Evolutionary conservation across 1,140 invertebrate species (phyloP), one percentile per base, ranked within the genome.

Genomic region (Drosophila ohnishii): DNA sequence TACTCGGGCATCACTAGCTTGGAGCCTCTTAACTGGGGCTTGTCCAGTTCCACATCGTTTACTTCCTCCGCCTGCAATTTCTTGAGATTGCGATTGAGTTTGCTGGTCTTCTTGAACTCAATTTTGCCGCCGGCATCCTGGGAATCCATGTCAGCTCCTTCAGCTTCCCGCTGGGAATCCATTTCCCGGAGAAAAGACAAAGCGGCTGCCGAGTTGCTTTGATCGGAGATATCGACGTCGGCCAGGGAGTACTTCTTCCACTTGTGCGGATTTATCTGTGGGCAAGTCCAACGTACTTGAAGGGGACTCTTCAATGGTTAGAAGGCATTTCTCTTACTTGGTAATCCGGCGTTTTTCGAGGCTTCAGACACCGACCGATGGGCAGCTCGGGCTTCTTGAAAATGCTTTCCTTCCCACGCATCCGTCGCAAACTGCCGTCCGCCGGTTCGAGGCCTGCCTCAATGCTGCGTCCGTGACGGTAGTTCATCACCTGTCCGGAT

Each of bases 1-100:
- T 96, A 96, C 87, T 96, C 95, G 4, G 96, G 95, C 94, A 96
- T 95, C 3, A 96, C 92, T 37, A 96, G 62, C 91, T 95, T 96
- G 64, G 93, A 95, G 62, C 93, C 94, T 81, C 93, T 94, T 70
- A 95, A 95, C 56, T 93, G 86, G 10, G 93, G 88, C 80, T 93
- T 94, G 39, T 92, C 86, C 19, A 91, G 47, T 13, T 90, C 79
- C 1, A 79, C 79, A 56, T 88, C 75, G 6, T 79, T 69, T 3
- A 85, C 48, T 81, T 92, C 77, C 56, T 91, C 45, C 76, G 91
- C 22, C 73, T 80, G 86, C 7, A 92, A 92, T 53, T 78, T 72
- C 40, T 72, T 63, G 83, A 77, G 51, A 71, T 78, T 65, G 32
- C 85, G 74, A 61, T 85, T 78, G 16, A 75, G 60, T 51, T 92